Evolutionary conservation across 2,113 vertebrate species (phyloP).

Genomic region (Psilopogon haemacephalus): DNA sequence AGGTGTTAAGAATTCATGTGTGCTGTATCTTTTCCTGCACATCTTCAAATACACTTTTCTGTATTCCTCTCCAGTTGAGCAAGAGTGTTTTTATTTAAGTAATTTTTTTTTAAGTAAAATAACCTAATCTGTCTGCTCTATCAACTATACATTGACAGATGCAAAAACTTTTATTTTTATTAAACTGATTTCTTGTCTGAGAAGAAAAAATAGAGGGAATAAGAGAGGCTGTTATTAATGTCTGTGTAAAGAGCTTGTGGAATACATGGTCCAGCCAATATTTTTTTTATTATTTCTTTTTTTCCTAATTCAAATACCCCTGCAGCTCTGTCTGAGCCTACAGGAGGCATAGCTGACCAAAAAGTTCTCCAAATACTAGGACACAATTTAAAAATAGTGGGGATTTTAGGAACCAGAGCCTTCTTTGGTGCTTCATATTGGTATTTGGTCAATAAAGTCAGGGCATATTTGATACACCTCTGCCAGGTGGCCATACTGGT

Average conservation of each 20-base stretch:
- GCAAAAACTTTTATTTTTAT: background rate
- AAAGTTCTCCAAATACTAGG: background rate
- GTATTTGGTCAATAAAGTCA: background rate
- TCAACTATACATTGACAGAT: background rate
- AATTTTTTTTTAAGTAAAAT: too few species aligned
- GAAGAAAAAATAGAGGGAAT: background rate
- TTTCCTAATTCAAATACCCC: background rate
- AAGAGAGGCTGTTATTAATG: background rate
- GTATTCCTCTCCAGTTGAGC: too few species aligned
- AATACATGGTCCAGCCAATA: background rate
- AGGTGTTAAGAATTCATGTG: too few species aligned
- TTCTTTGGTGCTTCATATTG: background rate
- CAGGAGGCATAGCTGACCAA: background rate
- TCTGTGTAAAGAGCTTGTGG: background rate
- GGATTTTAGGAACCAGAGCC: background rate
- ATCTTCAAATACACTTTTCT: too few species aligned
- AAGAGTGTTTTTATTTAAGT: too few species aligned
- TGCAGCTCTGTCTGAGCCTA: background rate
- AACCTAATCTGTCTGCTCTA: too few species aligned
- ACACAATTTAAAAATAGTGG: background rate
- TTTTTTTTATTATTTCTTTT: background rate
- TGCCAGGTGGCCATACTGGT: background rate
- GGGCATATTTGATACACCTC: accelerated
- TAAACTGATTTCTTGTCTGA: background rate
- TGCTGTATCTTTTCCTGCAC: too few species aligned